Base-by-base conservation (phyloP, 2,888 invertebrate species). In the Parnassius apollo region DNA sequence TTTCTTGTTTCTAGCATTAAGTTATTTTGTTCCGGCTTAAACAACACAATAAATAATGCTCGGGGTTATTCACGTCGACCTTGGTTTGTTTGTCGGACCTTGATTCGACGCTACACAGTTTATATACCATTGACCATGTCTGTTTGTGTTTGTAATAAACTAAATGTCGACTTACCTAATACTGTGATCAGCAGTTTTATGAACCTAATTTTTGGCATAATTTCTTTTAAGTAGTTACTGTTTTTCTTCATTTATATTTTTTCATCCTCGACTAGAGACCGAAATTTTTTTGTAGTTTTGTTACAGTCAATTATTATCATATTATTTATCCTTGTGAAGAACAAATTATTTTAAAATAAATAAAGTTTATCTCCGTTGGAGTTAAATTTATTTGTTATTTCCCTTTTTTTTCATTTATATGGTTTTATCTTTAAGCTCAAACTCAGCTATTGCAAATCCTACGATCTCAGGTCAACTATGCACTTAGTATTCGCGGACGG, bases 21-120 rank as follows among this genome's bases (percentile, higher is more conserved):
- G 35, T 35, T 35, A 35, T 35, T 35, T 35, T 1, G 7, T 55
- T 54, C 53, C 13, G 48, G 62, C 46, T 49, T 54, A 54, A 63
- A 63, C 62, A 51, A 52, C 72, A 76, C 75, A 77, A 83, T 83
- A 83, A 84, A 83, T 80, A 83, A 81, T 75, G 77, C 70, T 66
- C 69, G 73, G 67, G 74, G 78, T 78, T 78, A 80, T 81, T 80
- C 75, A 73, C 74, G 66, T 71, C 75, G 66, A 70, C 75, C 72
- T 76, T 72, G 71, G 78, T 81, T 78, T 83, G 81, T 83, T 81
- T 80, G 81, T 80, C 75, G 75, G 69, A 72, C 77, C 78, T 77
- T 85, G 85, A 86, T 84, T 84, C 83, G 78, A 84, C 83, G 85
- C 83, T 82, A 84, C 84, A 84, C 80, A 81, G 82, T 82, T 83